Evolutionary conservation across 64 coral and sea anemone species (phyloP), one percentile per base, ranked within the genome.

Genomic region (Dendrophyllia cribrosa): DNA sequence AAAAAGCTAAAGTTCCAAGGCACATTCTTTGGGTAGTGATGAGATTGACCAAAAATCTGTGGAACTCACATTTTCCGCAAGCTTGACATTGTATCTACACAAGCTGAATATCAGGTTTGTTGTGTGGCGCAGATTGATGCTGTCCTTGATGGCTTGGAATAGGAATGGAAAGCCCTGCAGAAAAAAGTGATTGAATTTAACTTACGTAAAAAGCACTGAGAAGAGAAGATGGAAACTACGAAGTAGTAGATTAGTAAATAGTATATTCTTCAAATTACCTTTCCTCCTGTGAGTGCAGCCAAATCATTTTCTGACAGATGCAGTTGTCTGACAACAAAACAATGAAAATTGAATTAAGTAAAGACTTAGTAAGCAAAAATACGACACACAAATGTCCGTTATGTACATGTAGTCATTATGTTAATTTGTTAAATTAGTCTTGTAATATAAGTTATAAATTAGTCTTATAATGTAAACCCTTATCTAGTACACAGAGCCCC

Each of bases 141-240:
- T 82, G 71, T 99, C 97, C 70, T 99, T 99, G 60, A 99, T 95
- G 44, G 90, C 91, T 91, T 99, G 94, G 70, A 96, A 93, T 58
- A 99, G 79, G 72, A 99, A 99, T 26, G 97, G 94, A 87, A 94
- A 94, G 75, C 97, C 97, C 97, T 99, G 22, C 4, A 63, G 47
- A 77, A 53, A 20, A 76, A 43, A 91, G 52, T 9, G 7, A 9
- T 5, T 44, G 3, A 3, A 75, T 51, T 50, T 44, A 49, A 43
- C 19, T 79, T 0, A 4, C n/a, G 8, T 46, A 46, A 49, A 47
- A 7, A 43, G 12, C 22, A 71, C 20, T 23, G 72, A 58, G 43
- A 16, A 65, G 34, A 34, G 34, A 34, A 34, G 34, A 34, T 34
- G 34, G 34, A 34, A 34, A 34, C 34, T 34, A 34, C 34, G 34